Percentiles rank a stretch among this genome's conserved stretches.
These are phyloP conservation scores for Cataglyphis livida DNA, from an alignment of 2,888 invertebrate genomes.

Conservation along the genomic window DNA sequence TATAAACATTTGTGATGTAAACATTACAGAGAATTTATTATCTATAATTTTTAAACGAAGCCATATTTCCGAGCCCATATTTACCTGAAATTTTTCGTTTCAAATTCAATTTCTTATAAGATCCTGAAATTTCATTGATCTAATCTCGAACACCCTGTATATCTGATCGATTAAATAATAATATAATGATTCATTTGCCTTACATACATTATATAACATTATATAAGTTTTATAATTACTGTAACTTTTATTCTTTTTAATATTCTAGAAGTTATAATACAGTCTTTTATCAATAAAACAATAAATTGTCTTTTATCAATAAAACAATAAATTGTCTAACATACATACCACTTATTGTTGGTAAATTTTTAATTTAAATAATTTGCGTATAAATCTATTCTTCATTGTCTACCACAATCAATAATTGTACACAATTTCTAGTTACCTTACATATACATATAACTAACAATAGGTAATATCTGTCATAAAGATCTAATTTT, in stretches of 20 bases:
- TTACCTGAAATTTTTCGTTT: no score
- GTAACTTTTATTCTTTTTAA: neutral
- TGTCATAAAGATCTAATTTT: slow-evolving; percentile 17
- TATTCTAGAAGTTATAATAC: neutral
- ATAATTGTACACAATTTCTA: neutral
- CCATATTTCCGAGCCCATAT: no score
- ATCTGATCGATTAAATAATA: neutral
- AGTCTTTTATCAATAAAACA: neutral
- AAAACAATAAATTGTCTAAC: no score
- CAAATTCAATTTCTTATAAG: no score
- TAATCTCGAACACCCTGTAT: neutral
- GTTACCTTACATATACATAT: neutral
- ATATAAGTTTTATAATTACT: neutral
- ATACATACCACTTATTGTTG: neutral
- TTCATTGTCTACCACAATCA: neutral
- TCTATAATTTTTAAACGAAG: no score
- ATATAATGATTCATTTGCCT: neutral
- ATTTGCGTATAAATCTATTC: neutral
- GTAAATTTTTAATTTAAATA: neutral
- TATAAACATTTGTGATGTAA: no score
- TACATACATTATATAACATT: neutral
- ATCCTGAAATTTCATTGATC: no score
- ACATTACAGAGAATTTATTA: no score
- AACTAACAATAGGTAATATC: slow-evolving; percentile 1
- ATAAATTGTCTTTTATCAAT: no score